Evolutionary conservation across 2,797 vertebrate genomes (phyloP), one percentile per base, ranked within the genome.

Genomic region (Neosilurus mollespiculum): DNA sequence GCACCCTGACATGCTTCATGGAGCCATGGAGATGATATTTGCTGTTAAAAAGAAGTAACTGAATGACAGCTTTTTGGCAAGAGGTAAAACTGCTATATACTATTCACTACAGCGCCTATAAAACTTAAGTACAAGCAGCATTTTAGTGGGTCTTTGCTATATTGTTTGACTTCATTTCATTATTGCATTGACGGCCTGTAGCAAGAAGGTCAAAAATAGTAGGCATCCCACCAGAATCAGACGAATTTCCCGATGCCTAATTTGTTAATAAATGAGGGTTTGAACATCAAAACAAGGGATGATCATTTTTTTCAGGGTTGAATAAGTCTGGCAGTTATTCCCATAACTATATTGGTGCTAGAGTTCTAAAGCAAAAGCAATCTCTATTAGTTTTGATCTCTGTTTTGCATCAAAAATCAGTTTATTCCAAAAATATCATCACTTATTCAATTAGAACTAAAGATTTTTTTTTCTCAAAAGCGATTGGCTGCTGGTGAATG

Each of bases 31-130:
- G 18, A 75, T 20, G 16, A 14, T 59, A 59, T 59, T 77, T 77
- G 11, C 20, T n/a, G 56, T 15, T 61, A 61, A 77, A 56, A 77
- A 61, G 30, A 53, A 22, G 53, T 12, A 30, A n/a, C 8, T 43
- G 56, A 77, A 77, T 6, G 56, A 77, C 30, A 91, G 85, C 75
- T 88, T 91, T 90, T 91, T 89, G 89, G 90, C 90, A 81, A 81
- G 72, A 84, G 64, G 34, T 77, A 81, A 66, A 76, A 61, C 70
- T 61, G 56, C 73, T 43, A 26, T 81, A 77, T 70, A 77, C 66
- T 75, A 77, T 65, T 92, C 37, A 20, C 91, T 90, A 91, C 86
- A 81, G 83, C 75, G 81, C 76, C 84, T 80, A 91, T 91, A 93
- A 92, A 92, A 89, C 82, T 83, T 77, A 86, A 71, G 77, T 83